Evolutionary conservation across 2,113 vertebrate species (phyloP), one percentile per base, ranked within the genome.

Genomic region (Rhinichthys klamathensis): DNA sequence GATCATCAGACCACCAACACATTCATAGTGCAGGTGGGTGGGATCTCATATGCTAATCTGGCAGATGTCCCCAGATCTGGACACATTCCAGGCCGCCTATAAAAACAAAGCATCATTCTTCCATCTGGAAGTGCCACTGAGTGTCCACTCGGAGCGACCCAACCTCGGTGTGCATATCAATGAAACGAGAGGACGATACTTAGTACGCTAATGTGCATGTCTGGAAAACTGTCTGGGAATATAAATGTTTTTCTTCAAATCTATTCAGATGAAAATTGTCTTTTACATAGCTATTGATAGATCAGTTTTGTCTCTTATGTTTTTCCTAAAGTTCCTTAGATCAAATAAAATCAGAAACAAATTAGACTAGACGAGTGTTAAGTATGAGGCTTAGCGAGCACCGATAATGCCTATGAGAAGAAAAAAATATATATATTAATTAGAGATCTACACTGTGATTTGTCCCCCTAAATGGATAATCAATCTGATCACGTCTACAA

Each of bases 41-140:
- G 89, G 90, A 88, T 91, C 92, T 88, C 89, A 87, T 92, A 95
- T 94, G 94, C 92, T 93, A 95, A 95, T 94, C 91, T 91, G 92
- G 92, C 92, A 95, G 93, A 95, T 94, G 95, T 94, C 93, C 90
- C 80, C 91, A 88, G 90, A 91, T 84, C 90, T 90, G 88, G 69
- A 92, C 90, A 91, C 94, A 94, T 94, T 95, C 94, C 93, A 92
- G 91, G 85, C 89, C 87, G 82, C 91, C 90, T 92, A 91, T 93
- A 92, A 94, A 94, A 94, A 94, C 95, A 94, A 93, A 92, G 90
- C 85, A 38, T 87, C 92, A 91, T 89, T 91, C 90, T 89, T 85
- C 86, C 89, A 87, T 46, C 56, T 91, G 86, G 87, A 93, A 87
- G 90, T 32, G 61, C 89, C 89, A 81, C 88, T 61, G 88, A 87